Conservation (phyloP, 2,797 vertebrate species). For the Numenius phaeopus region DNA sequence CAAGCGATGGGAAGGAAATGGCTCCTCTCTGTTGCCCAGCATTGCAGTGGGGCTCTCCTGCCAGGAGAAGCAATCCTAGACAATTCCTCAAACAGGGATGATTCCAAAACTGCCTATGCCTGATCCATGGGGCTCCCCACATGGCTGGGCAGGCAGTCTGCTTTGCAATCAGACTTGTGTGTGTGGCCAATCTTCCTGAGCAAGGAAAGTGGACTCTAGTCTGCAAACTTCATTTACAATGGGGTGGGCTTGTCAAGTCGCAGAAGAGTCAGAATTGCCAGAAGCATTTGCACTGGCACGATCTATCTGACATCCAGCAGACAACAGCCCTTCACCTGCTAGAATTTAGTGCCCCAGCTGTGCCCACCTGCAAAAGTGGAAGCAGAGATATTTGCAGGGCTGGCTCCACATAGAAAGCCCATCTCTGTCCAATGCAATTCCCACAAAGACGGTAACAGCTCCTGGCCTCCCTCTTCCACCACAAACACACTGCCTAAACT, state of each 20-base stretch:
- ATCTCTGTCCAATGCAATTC: not conserved
- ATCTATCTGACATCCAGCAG: not conserved
- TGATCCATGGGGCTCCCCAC: fast-evolving
- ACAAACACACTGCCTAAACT: not conserved
- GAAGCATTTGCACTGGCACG: not conserved
- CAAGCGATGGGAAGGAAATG: not conserved
- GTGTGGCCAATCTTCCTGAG: not conserved
- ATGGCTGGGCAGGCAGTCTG: not conserved
- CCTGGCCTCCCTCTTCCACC: not conserved
- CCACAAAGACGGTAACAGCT: not conserved
- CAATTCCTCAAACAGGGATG: not conserved
- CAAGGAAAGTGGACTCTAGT: not conserved
- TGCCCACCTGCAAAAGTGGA: not conserved
- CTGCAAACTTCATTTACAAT: not conserved
- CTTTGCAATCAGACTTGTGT: not conserved
- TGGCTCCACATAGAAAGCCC: not conserved
- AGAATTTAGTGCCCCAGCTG: not conserved
- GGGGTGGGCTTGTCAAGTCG: fast-evolving
- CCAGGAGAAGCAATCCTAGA: not conserved
- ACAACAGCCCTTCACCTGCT: not conserved
- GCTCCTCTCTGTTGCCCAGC: not conserved
- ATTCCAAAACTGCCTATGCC: not conserved
- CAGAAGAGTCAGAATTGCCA: not conserved
- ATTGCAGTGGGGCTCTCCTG: not conserved
- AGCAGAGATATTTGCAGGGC: not conserved